A percentile compares a stretch with the other conserved stretches of the same genome.
Conservation (phyloP, 2,888 invertebrate species). For the Myopa testacea region DNA sequence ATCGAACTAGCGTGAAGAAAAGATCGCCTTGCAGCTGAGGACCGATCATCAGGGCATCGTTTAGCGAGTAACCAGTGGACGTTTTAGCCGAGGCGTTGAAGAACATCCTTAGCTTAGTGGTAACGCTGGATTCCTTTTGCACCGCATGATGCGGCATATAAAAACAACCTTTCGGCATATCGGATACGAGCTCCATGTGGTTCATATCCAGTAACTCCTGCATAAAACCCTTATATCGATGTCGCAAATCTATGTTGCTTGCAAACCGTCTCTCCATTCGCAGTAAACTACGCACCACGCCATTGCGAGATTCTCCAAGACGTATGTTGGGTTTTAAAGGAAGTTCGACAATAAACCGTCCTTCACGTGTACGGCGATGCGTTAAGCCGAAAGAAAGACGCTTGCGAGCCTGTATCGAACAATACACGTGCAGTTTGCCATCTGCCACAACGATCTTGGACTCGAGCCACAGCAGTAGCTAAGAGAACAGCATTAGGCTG, state of each 20-base stretch:
- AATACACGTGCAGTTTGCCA: slow-evolving; percentile 27
- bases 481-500: too few relatives aligned
- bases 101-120: too few relatives aligned
- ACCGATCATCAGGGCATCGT: slow-evolving; percentile 40
- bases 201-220: slow-evolving; percentile 2
- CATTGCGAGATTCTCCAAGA: too few relatives aligned
- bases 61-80: slow-evolving; percentile 21
- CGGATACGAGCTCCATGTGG: slow-evolving; percentile 27
- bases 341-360: too few relatives aligned
- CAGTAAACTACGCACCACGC: too few relatives aligned
- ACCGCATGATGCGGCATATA: too few relatives aligned
- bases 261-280: slow-evolving; percentile 23
- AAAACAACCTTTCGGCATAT: too few relatives aligned
- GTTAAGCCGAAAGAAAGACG: slow-evolving; percentile 19
- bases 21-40: slow-evolving; percentile 44
- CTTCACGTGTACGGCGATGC: neutral
- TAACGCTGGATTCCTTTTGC: too few relatives aligned
- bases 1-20: slow-evolving; percentile 23
- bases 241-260: neutral
- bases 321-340: too few relatives aligned
- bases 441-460: neutral
- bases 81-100: too few relatives aligned
- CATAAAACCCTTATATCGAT: slow-evolving; percentile 3
- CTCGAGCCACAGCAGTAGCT: too few relatives aligned
- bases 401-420: slow-evolving; percentile 41